Evolutionary conservation across 2,113 vertebrate genomes (phyloP).

Genomic region (Sphyrna mokarran): DNA sequence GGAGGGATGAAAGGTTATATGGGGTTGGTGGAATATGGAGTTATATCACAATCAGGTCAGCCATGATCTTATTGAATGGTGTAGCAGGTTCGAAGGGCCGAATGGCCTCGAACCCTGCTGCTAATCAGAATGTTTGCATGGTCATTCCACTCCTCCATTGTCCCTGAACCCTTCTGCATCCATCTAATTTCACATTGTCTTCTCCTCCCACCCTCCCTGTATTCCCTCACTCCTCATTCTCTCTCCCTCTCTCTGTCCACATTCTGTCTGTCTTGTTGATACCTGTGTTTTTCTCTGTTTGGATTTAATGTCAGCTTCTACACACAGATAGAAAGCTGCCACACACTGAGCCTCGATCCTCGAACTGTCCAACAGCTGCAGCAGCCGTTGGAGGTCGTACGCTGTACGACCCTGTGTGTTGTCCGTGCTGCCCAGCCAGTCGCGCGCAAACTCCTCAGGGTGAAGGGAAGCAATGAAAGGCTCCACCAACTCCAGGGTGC

Average conservation of each 20-base stretch:
- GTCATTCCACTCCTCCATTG: not conserved
- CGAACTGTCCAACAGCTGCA: slow-evolving; percentile 81
- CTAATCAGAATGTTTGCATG: too few species aligned
- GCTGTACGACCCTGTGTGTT: slow-evolving; percentile 79
- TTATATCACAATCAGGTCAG: too few species aligned
- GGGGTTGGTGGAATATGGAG: too few species aligned
- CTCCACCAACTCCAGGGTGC: slow-evolving; percentile 91
- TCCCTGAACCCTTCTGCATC: not conserved
- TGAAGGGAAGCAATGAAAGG: slow-evolving; percentile 88
- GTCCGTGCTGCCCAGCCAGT: slow-evolving; percentile 74
- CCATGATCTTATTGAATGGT: too few species aligned
- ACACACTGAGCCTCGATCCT: slow-evolving; percentile 89
- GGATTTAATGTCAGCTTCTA: slow-evolving; percentile 82
- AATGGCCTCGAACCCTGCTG: too few species aligned
- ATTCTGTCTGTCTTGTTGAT: slow-evolving; percentile 37
- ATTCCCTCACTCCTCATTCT: not conserved
- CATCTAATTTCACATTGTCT: not conserved
- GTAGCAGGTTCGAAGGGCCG: too few species aligned
- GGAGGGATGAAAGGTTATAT: too few species aligned
- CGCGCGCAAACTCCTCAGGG: slow-evolving; percentile 72
- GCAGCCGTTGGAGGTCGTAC: slow-evolving; percentile 79
- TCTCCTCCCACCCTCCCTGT: not conserved
- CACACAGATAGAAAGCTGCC: slow-evolving; percentile 88
- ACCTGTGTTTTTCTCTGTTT: slow-evolving; percentile 92
- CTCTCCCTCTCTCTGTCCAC: not conserved